phyloP scores from a whole-genome alignment of 2,113 vertebrate species.

The Chelonoidis abingdonii region DNA sequence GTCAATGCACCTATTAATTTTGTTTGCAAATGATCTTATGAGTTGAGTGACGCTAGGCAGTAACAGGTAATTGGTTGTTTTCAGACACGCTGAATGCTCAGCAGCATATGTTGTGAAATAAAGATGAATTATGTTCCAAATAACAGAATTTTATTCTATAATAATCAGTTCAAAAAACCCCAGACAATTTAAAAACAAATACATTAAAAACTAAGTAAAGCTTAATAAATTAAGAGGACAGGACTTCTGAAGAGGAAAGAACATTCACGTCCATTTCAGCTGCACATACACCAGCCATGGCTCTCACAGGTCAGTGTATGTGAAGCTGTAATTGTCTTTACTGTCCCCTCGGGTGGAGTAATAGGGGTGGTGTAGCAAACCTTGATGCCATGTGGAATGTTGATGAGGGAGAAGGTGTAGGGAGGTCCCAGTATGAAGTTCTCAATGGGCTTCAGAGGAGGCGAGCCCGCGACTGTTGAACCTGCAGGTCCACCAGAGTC shows the following conservation, averaged over 20 bases:
- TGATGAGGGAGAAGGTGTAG: neutral
- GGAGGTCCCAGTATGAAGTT: neutral
- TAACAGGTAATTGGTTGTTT: neutral
- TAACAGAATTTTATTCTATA: neutral
- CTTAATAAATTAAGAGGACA: neutral
- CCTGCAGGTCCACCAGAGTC: neutral
- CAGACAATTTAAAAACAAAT: neutral
- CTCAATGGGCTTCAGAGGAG: neutral
- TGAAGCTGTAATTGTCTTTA: neutral
- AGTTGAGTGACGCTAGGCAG: neutral
- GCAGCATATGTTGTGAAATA: neutral
- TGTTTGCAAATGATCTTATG: neutral
- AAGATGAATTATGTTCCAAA: neutral
- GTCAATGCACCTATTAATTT: neutral
- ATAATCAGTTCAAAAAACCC: neutral
- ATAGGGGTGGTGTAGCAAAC: neutral
- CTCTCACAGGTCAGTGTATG: neutral
- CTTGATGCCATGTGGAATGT: neutral
- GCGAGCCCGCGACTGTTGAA: neutral
- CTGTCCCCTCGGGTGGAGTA: neutral
- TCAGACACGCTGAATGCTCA: neutral
- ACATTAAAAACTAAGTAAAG: neutral
- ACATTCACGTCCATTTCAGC: neutral
- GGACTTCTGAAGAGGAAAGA: neutral
- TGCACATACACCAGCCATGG: neutral